Evolutionary conservation across 1,140 invertebrate species (phyloP).

Genomic region (Macrostomum lignano): DNA sequence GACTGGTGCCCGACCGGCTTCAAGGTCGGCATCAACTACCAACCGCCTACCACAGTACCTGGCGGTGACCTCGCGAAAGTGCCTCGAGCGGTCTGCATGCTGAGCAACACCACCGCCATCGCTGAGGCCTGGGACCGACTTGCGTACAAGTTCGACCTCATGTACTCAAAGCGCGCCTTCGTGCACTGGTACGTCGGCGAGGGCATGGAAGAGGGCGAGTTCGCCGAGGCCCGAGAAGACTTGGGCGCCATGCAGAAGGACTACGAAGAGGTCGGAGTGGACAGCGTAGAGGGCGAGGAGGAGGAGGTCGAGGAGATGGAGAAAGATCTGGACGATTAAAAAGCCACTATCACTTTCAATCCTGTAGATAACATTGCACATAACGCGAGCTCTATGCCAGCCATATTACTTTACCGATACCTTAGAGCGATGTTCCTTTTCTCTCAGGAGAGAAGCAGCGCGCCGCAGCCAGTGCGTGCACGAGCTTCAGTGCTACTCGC

Average conservation of each 20-base stretch:
- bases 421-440: too few species aligned
- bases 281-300: neutral
- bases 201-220: slow-evolving; percentile 9
- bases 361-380: too few species aligned
- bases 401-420: too few species aligned
- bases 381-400: too few species aligned
- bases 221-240: neutral
- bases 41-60: slow-evolving; percentile 15
- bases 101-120: slow-evolving; percentile 50
- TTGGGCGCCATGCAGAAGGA: neutral
- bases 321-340: too few species aligned
- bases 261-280: neutral
- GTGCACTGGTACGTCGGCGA: slow-evolving; percentile 11
- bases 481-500: too few species aligned
- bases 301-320: too few species aligned
- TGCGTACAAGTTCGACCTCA: slow-evolving; percentile 13
- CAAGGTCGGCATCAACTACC: slow-evolving; percentile 30
- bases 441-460: too few species aligned
- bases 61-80: slow-evolving; percentile 17
- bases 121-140: slow-evolving; percentile 31
- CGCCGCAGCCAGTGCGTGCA: too few species aligned
- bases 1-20: slow-evolving; percentile 26
- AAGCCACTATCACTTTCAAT: too few species aligned
- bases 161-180: slow-evolving; percentile 7
- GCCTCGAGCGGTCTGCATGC: slow-evolving; percentile 35